Conservation (phyloP, 2,113 vertebrate genomes). For the Tyrannus savana region DNA sequence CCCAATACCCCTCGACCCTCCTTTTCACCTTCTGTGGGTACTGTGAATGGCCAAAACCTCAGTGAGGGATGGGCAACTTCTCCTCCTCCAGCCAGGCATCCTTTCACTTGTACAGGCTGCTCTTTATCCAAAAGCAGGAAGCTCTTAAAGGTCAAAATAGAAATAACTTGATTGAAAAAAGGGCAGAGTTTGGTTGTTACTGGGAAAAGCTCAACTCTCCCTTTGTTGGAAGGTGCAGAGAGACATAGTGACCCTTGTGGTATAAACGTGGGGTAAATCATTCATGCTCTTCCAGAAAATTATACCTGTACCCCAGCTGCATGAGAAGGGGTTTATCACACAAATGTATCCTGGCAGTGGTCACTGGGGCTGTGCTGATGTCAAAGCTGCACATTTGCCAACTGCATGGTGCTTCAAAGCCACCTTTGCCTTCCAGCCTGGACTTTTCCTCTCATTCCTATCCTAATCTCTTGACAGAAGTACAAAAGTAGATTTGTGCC, state of each 20-base stretch:
- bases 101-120: rapidly evolving
- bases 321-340: not conserved
- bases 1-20: not conserved
- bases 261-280: not conserved
- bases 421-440: not conserved
- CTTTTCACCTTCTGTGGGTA: not conserved
- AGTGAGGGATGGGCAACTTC: rapidly evolving
- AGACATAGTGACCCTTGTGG: no score
- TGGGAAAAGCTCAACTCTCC: not conserved
- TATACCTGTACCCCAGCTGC: not conserved
- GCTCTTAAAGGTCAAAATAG: not conserved
- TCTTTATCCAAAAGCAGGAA: not conserved
- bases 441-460: not conserved
- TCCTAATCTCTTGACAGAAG: not conserved
- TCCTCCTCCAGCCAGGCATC: not conserved
- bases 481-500: not conserved
- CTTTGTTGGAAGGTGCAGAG: rapidly evolving
- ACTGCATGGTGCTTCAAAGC: rapidly evolving
- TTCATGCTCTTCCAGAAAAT: not conserved
- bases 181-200: not conserved
- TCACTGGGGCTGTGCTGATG: rapidly evolving
- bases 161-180: not conserved
- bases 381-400: not conserved
- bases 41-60: not conserved
- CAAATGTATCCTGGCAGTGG: rapidly evolving